These are phyloP conservation scores for Myrmecobius fasciatus DNA, from an alignment of 2,113 vertebrate genomes.

Conservation along the genomic window DNA sequence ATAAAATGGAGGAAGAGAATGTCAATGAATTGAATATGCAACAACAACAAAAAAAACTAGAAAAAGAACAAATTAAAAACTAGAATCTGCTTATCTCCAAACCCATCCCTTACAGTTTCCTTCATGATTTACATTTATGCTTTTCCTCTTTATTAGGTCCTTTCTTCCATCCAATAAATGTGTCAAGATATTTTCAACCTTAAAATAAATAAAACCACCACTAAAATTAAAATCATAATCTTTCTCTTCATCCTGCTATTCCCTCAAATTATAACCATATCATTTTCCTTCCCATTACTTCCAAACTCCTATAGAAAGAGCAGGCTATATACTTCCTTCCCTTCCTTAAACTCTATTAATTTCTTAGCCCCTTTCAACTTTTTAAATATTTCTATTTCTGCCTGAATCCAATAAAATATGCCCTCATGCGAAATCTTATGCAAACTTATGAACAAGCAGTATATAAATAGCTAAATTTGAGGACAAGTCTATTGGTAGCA, in stretches of 20 bases:
- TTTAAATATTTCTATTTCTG: background rate
- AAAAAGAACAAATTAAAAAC: background rate
- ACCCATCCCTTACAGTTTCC: background rate
- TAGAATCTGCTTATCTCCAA: background rate
- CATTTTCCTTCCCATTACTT: background rate
- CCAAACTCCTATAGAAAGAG: background rate
- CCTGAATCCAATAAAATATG: background rate
- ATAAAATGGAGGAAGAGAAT: too few species aligned
- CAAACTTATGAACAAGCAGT: background rate
- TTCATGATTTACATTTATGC: background rate
- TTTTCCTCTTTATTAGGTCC: background rate
- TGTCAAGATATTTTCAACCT: background rate
- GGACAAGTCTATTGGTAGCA: background rate
- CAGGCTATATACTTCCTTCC: background rate
- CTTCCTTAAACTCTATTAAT: background rate
- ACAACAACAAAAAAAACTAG: too few species aligned
- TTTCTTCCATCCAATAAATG: background rate
- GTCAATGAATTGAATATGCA: too few species aligned
- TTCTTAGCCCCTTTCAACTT: background rate
- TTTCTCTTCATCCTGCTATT: background rate
- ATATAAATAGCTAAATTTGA: background rate
- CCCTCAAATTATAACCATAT: background rate
- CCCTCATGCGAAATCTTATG: background rate
- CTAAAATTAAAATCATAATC: background rate
- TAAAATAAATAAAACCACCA: background rate